phyloP scores from a whole-genome alignment of 2,113 vertebrate species.

The Fulica atra region DNA sequence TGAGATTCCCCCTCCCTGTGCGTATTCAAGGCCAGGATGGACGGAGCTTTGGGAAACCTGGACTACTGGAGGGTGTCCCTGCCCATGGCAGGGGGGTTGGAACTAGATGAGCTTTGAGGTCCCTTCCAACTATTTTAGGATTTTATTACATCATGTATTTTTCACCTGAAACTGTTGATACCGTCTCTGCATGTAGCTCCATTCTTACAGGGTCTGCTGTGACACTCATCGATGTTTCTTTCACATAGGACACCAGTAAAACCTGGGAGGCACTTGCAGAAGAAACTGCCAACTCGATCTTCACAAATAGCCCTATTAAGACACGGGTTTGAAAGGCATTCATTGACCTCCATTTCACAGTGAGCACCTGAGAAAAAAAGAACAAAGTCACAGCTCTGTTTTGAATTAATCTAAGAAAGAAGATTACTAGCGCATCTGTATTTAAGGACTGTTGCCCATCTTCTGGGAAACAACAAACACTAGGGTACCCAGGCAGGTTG shows the following conservation, averaged over 20 bases:
- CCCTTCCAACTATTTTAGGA: no score
- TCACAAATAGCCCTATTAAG: constrained; percentile 88
- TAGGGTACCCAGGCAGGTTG: background rate
- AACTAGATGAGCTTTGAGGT: no score
- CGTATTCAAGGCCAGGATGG: no score
- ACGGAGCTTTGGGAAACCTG: no score
- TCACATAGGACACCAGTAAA: constrained; percentile 89
- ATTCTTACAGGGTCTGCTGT: constrained; percentile 89
- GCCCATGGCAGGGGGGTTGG: no score
- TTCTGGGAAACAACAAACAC: background rate
- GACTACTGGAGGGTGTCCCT: no score
- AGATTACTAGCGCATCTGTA: background rate
- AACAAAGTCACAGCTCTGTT: background rate
- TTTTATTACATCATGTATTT: background rate
- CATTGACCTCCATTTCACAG: constrained; percentile 91
- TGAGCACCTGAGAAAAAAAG: constrained; percentile 65
- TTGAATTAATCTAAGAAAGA: background rate
- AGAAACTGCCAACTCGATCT: constrained; percentile 84
- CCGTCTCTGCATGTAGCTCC: constrained; percentile 88
- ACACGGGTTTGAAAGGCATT: constrained; percentile 90
- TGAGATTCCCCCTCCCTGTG: no score
- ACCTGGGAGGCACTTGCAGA: constrained; percentile 86
- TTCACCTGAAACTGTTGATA: constrained; percentile 89
- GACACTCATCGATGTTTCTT: constrained; percentile 88
- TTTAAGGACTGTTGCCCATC: background rate